Percentiles rank a stretch among this genome's conserved stretches.
Evolutionary conservation across 2,888 invertebrate species (phyloP).

Genomic region (Microctonus aethiopoides): DNA sequence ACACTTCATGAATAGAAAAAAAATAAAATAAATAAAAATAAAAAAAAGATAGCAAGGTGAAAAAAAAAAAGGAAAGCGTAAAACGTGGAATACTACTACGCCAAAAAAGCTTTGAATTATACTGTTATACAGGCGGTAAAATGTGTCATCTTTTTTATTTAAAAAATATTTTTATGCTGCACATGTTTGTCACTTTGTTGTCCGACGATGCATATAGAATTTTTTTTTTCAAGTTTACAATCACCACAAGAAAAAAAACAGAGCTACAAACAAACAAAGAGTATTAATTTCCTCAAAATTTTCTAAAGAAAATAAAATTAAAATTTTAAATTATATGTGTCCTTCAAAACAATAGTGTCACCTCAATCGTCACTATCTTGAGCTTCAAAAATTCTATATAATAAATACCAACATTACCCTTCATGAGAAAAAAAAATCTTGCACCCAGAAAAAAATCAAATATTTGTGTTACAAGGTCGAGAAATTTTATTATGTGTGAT

Average conservation of each 20-base stretch:
- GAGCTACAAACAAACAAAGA: too few relatives aligned
- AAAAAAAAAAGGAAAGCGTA: constrained; percentile 25
- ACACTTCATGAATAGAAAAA: not conserved
- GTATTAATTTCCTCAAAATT: too few relatives aligned
- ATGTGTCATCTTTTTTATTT: not conserved
- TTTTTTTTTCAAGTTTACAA: not conserved
- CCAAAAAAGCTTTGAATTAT: constrained; percentile 38
- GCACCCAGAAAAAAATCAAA: too few relatives aligned
- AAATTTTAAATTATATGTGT: too few relatives aligned
- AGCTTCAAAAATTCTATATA: too few relatives aligned
- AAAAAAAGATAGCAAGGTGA: not conserved
- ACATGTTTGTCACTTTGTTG: not conserved
- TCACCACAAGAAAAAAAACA: not conserved
- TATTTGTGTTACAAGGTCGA: too few relatives aligned
- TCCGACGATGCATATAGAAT: not conserved
- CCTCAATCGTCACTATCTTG: too few relatives aligned
- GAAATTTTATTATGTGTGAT: too few relatives aligned
- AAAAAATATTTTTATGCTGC: not conserved
- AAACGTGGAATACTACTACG: constrained; percentile 35
- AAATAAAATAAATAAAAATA: constrained; percentile 9
- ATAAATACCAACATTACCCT: too few relatives aligned
- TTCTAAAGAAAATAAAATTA: too few relatives aligned
- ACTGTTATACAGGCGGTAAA: constrained; percentile 42
- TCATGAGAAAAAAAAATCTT: too few relatives aligned
- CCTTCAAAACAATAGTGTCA: too few relatives aligned